A percentile compares a stretch with the other conserved stretches of the same genome.
phyloP scores from a whole-genome alignment of 2,113 vertebrate genomes.

The Bubo blakistoni region DNA sequence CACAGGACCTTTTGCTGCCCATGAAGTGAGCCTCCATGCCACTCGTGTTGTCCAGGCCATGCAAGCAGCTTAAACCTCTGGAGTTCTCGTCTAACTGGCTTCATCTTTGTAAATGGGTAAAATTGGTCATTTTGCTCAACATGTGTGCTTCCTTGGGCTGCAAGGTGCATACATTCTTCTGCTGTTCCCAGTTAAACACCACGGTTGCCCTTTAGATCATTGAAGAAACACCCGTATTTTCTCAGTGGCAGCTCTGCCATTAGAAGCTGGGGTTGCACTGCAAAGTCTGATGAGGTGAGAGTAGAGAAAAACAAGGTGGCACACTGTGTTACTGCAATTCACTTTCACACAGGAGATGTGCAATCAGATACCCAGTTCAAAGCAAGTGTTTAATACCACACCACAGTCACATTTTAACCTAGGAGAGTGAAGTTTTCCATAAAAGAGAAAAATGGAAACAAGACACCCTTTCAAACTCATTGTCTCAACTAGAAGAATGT shows the following conservation, averaged over 20 bases:
- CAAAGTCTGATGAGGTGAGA: not conserved
- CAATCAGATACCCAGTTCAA: not conserved
- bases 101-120: not conserved
- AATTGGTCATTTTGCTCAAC: not conserved
- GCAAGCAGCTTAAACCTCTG: not conserved
- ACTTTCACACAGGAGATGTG: not conserved
- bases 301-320: not conserved
- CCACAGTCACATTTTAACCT: not conserved
- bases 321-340: not conserved
- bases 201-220: accelerated
- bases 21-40: accelerated
- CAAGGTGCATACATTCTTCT: not conserved
- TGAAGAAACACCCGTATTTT: accelerated
- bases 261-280: not conserved
- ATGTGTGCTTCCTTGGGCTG: not conserved
- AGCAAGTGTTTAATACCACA: not conserved
- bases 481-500: not conserved
- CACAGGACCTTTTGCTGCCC: accelerated
- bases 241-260: not conserved
- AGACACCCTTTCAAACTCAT: not conserved
- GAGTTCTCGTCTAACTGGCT: not conserved
- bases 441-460: not conserved
- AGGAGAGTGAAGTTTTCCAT: not conserved
- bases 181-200: accelerated
- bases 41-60: accelerated